Base-by-base conservation (phyloP, 2,888 invertebrate genomes). In the Agrypnus murinus region DNA sequence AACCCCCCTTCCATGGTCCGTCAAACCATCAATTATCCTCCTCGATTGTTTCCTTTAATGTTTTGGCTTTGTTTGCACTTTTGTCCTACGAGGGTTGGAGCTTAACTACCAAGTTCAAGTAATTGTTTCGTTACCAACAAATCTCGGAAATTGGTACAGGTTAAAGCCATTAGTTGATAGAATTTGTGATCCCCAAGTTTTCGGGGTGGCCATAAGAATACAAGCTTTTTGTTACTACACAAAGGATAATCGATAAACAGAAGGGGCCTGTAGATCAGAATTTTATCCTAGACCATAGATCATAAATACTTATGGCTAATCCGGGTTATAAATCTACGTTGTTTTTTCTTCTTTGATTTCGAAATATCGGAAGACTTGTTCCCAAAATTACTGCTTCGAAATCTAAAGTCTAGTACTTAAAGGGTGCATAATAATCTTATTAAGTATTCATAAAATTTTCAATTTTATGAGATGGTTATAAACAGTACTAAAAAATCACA, bases 61-160 rank as follows among this genome's bases (percentile, higher is more conserved):
- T 69, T 69, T 34, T 45, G 40, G 38, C 57, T 64, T 63, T 63
- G 57, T 65, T 65, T 65, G 36, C 69, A 64, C 69, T 69, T 69
- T 69, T 60, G 60, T 68, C 53, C 48, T 25, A 58, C 38, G 34
- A n/a, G 38, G 15, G 48, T 50, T 19, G 31, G 31, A 19, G 43
- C 25, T 60, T 43, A 45, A 34, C 55, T 55, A 38, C 17, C 32
- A 7, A 15, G 15, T 17, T 15, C 14, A 34, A 14, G 55, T 38
- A 38, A 38, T 55, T 55, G 17, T 50, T 25, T 50, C 50, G 31
- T 50, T 19, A 7, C 43, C 7, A 31, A 50, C 50, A 50, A 50
- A 50, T 17, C 32, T 17, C 53, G 32, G 38, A 55, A 55, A 31
- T 55, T 15, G 15, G n/a, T 55, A 36, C 55, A 55, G 14, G 55